These are phyloP conservation scores for Gadus chalcogrammus DNA, from an alignment of 2,113 vertebrate genomes.

Conservation along the genomic window DNA sequence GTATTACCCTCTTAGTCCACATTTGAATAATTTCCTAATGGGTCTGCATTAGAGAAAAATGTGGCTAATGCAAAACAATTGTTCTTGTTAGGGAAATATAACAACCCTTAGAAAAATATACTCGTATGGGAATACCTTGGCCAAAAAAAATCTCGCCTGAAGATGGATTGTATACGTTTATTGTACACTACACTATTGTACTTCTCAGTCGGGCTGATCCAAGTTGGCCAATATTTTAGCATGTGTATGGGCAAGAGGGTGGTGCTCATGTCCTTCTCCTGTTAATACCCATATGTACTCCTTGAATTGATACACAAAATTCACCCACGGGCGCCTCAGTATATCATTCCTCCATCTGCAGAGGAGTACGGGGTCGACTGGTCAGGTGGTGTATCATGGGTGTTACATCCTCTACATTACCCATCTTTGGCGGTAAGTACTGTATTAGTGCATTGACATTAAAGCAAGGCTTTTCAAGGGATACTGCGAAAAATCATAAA, in stretches of 20 bases:
- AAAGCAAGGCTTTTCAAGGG: constrained; percentile 47
- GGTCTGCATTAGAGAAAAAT: constrained; percentile 9
- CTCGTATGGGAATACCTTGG: neutral
- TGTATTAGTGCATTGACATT: constrained; percentile 43
- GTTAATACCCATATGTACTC: too few relatives aligned
- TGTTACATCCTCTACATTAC: constrained; percentile 32
- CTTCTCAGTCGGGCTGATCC: too few relatives aligned
- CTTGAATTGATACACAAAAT: too few relatives aligned
- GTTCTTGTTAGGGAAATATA: constrained; percentile 7
- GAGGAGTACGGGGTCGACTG: constrained; percentile 36
- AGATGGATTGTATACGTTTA: too few relatives aligned
- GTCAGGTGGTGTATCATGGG: constrained; percentile 55
- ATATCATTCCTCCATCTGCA: constrained; percentile 32
- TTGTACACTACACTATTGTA: too few relatives aligned
- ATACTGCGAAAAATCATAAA: too few relatives aligned
- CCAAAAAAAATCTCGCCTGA: too few relatives aligned
- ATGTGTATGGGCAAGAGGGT: too few relatives aligned
- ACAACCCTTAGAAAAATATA: too few relatives aligned
- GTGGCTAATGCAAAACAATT: constrained; percentile 20
- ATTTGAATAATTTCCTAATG: constrained; percentile 25
- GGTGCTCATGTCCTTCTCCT: too few relatives aligned
- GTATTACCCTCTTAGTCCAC: constrained; percentile 24
- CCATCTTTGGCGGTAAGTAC: constrained; percentile 22
- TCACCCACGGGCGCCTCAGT: too few relatives aligned
- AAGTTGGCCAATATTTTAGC: too few relatives aligned